These are phyloP conservation scores for Anneissia japonica DNA, from an alignment of 35 echinoderm and acorn worm genomes.

Conservation along the genomic window DNA sequence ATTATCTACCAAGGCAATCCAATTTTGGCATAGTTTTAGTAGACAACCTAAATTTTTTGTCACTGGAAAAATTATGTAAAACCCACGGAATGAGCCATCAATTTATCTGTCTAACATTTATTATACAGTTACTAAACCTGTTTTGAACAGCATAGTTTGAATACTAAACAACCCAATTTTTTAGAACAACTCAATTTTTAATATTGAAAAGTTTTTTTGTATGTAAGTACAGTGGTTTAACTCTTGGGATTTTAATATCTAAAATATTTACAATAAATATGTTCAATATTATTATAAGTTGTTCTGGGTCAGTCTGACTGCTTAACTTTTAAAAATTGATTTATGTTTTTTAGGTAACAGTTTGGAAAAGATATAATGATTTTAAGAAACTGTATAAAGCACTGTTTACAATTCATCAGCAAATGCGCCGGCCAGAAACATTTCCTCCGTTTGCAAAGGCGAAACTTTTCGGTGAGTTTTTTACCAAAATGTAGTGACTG, in stretches of 20 bases:
- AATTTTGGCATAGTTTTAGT: neutral
- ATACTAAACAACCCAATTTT: too few species aligned
- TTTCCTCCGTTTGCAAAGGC: constrained; percentile 96
- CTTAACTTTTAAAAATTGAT: neutral
- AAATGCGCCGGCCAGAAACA: constrained; percentile 78
- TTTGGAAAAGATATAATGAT: constrained; percentile 98
- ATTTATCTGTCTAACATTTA: neutral
- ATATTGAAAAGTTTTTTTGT: too few species aligned
- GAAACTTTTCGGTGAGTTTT: constrained; percentile 77
- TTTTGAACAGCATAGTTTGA: too few species aligned
- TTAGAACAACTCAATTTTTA: too few species aligned
- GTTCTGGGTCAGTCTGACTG: neutral
- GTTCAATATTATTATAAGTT: neutral
- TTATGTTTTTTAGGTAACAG: constrained; percentile 37
- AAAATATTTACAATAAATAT: too few species aligned
- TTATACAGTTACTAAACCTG: neutral
- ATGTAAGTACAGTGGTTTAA: too few species aligned
- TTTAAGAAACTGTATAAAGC: constrained; percentile 92
- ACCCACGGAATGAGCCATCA: neutral
- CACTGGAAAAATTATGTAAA: neutral
- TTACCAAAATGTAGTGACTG: neutral
- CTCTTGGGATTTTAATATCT: too few species aligned
- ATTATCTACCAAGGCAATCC: neutral
- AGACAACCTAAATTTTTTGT: neutral
- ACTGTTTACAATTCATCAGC: constrained; percentile 51